Percentiles rank a stretch among this genome's conserved stretches.
These are phyloP conservation scores for Hucho hucho DNA, from an alignment of 2,113 vertebrate species.

Conservation along the genomic window DNA sequence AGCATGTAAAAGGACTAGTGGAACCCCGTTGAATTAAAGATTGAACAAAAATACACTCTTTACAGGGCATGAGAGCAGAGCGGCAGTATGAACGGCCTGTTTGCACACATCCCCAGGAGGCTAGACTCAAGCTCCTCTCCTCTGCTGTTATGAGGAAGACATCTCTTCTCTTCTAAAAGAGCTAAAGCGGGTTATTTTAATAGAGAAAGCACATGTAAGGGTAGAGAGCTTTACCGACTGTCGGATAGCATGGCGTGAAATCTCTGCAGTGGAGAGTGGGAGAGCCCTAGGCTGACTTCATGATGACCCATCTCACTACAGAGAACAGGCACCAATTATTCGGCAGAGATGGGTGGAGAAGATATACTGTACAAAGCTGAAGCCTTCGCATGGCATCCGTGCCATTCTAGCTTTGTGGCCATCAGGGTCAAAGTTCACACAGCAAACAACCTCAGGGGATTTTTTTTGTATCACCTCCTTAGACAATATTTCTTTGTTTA, in stretches of 20 bases:
- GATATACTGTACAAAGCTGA: conserved; percentile 18
- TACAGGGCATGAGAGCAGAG: not conserved
- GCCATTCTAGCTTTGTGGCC: conserved; percentile 41
- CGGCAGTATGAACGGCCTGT: conserved; percentile 34
- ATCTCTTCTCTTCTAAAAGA: conserved; percentile 24
- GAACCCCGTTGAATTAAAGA: conserved; percentile 47
- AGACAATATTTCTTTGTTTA: conserved; percentile 53
- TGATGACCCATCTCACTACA: conserved; percentile 63
- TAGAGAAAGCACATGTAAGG: conserved; percentile 26
- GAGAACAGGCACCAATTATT: conserved; percentile 69
- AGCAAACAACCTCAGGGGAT: conserved; percentile 25
- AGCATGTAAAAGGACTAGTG: conserved; percentile 35
- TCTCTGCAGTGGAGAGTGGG: conserved; percentile 50
- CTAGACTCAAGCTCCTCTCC: conserved; percentile 31
- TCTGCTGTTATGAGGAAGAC: conserved; percentile 34
- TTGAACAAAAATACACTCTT: conserved; percentile 34
- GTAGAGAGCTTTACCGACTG: conserved; percentile 47
- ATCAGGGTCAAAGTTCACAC: conserved; percentile 51
- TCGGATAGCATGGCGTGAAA: conserved; percentile 53
- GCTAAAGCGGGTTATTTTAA: conserved; percentile 59
- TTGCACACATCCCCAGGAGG: conserved; percentile 11
- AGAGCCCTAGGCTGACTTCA: conserved; percentile 26
- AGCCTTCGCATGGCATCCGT: conserved; percentile 31
- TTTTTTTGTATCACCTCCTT: conserved; percentile 37
- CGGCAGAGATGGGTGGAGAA: conserved; percentile 39